Conservation (phyloP, 1,140 invertebrate genomes). For the Philopotamus ludificatus region DNA sequence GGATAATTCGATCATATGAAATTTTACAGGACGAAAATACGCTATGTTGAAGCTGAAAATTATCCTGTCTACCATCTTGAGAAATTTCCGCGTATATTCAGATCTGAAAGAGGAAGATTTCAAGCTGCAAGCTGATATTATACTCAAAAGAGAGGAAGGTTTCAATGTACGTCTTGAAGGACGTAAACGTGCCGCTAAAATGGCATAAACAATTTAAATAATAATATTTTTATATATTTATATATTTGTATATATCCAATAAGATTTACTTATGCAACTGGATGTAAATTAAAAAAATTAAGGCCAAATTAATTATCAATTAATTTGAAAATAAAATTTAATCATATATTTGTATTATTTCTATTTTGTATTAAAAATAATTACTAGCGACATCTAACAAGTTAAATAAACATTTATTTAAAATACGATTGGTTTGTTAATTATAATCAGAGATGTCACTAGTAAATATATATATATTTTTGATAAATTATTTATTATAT, state of each 20-base stretch:
- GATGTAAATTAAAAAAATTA: too few relatives aligned
- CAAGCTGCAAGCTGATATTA: slow-evolving; percentile 79
- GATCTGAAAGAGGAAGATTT: slow-evolving; percentile 72
- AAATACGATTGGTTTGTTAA: background rate
- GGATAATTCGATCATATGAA: background rate
- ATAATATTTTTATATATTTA: background rate
- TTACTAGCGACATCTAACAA: background rate
- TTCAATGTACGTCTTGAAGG: slow-evolving; percentile 71
- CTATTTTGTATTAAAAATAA: slow-evolving; percentile 1
- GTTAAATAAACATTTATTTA: background rate
- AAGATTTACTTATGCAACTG: background rate
- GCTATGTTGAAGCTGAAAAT: slow-evolving; percentile 88
- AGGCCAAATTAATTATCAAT: too few relatives aligned
- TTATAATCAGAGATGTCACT: background rate
- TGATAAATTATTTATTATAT: too few relatives aligned
- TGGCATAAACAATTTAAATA: background rate
- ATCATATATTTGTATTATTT: too few relatives aligned
- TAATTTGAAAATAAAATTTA: too few relatives aligned
- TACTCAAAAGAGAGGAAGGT: slow-evolving; percentile 79
- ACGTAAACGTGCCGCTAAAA: too few relatives aligned
- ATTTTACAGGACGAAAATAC: slow-evolving; percentile 74
- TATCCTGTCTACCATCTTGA: slow-evolving; percentile 80
- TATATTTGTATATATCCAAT: background rate
- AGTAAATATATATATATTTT: too few relatives aligned
- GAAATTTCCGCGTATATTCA: slow-evolving; percentile 75